These are phyloP conservation scores for Sarcophaga rosellei DNA, from an alignment of 2,888 invertebrate species.

Conservation along the genomic window DNA sequence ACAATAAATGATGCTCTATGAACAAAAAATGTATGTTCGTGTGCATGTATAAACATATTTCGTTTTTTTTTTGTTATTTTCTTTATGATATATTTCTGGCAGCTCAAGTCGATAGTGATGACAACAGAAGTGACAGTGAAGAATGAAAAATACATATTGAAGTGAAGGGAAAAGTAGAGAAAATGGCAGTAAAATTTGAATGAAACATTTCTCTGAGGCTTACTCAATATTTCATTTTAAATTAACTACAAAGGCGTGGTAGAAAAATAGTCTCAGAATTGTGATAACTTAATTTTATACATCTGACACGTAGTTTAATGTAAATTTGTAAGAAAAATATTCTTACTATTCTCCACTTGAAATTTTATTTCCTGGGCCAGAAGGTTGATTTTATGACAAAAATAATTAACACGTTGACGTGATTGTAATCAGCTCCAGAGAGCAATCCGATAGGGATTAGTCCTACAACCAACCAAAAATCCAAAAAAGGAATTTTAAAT, in stretches of 20 bases:
- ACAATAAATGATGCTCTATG: not conserved
- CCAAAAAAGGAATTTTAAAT: no score
- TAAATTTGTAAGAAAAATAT: no score
- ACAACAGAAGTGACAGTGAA: not conserved
- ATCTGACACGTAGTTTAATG: no score
- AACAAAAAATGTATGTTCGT: not conserved
- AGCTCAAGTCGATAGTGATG: not conserved
- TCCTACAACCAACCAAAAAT: no score
- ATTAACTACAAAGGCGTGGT: not conserved
- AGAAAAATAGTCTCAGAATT: not conserved
- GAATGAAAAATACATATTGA: not conserved
- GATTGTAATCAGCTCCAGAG: no score
- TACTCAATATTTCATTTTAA: not conserved
- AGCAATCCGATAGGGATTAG: no score
- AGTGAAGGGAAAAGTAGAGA: not conserved
- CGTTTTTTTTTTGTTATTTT: not conserved
- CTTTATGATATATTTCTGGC: not conserved
- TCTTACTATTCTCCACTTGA: no score
- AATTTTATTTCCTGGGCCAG: no score
- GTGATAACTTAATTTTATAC: no score
- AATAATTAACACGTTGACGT: no score
- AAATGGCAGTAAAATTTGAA: not conserved
- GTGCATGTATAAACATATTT: not conserved
- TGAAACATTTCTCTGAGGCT: not conserved
- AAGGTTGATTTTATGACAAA: no score